Conservation (phyloP, 2,888 invertebrate species). For the Anticlea derivata region DNA sequence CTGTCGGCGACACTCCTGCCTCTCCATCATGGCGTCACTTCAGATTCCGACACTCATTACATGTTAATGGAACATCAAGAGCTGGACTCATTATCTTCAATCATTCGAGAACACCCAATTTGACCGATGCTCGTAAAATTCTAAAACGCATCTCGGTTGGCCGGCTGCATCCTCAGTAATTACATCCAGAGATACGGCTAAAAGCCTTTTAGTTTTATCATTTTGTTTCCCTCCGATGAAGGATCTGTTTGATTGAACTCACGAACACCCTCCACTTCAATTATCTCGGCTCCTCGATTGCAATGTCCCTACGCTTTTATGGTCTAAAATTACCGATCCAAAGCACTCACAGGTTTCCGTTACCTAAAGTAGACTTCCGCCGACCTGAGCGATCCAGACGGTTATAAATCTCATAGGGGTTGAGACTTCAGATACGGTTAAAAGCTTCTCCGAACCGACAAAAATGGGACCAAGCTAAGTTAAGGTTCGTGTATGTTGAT, state of each 20-base stretch:
- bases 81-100: constrained; percentile 56
- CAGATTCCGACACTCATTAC: constrained; percentile 71
- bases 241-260: constrained; percentile 51
- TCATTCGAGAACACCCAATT: constrained; percentile 54
- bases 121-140: constrained; percentile 47
- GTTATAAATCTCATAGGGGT: constrained; percentile 71
- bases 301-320: constrained; percentile 57
- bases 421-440: constrained; percentile 68
- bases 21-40: constrained; percentile 70
- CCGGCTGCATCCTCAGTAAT: constrained; percentile 40
- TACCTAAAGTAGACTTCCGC: constrained; percentile 72
- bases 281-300: constrained; percentile 51
- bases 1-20: constrained; percentile 70
- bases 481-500: constrained; percentile 78
- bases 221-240: constrained; percentile 47
- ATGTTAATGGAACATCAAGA: constrained; percentile 70
- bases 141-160: constrained; percentile 41
- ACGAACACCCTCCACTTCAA: constrained; percentile 50
- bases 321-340: constrained; percentile 62
- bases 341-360: constrained; percentile 70
- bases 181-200: constrained; percentile 46
- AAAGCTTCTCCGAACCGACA: constrained; percentile 72
- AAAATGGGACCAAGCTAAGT: constrained; percentile 78
- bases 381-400: constrained; percentile 70
- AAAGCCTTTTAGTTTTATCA: constrained; percentile 52